Base-by-base conservation (phyloP, 1,140 invertebrate genomes). In the Heliconius congener region DNA sequence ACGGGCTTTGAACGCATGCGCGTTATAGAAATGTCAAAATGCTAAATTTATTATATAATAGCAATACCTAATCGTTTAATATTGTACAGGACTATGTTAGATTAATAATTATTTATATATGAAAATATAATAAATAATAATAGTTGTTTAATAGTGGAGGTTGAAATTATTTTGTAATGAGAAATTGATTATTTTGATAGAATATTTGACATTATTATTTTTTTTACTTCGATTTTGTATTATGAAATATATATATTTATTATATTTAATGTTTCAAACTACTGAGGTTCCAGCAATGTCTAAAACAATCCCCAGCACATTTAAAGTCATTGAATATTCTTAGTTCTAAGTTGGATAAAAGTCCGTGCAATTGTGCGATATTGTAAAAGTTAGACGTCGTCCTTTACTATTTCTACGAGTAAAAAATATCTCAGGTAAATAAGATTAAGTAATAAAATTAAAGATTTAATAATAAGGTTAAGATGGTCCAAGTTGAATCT, bases 381-480 rank as follows among this genome's bases (percentile, higher is more conserved):
- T 90, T 90, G 89, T 87, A 79, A 84, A 90, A 90, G 85, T 89
- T 89, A 79, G 78, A 84, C 74, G 83, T 83, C 74, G 77, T 66
- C 55, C 19, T 8, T 66, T 66, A 66, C n/a, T 66, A 66, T 66
- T 66, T 66, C 57, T 3, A 66, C 11, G 9, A 27, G 23, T 66
- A 27, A 16, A 66, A 27, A 16, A 66, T 66, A 66, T 66, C 55
- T n/a, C 18, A 57, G 55, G 55, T 57, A 57, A 57, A 57, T 57
- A 57, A 9, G 55, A 57, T 57, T 57, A 23, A 30, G 30, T 30
- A 30, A 30, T 30, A 30, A 30, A 30, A 30, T 2, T 30, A 30
- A 30, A 30, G 2, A 30, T 30, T 30, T 30, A 1, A 30, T 30
- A 30, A 30, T 30, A 30, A 30, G 2, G 2, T 8, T 23, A 60